These are phyloP conservation scores for Cuniculus paca DNA, from an alignment of 2,797 vertebrate species.

Conservation along the genomic window DNA sequence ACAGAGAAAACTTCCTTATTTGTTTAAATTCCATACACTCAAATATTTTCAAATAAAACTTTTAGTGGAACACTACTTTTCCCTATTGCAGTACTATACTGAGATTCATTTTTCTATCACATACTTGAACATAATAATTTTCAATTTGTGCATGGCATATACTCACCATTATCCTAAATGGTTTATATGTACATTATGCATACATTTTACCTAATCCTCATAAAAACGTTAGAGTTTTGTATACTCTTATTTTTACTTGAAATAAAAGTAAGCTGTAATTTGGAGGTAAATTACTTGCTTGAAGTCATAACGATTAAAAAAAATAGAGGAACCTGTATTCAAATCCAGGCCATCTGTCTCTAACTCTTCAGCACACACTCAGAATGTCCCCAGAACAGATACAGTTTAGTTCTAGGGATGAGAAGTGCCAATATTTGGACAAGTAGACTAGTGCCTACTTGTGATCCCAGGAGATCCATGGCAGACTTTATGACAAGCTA, in stretches of 20 bases:
- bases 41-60: neutral
- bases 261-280: neutral
- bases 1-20: neutral
- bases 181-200: neutral
- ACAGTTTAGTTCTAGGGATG: neutral
- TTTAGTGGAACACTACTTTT: neutral
- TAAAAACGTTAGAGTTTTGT: neutral
- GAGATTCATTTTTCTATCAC: neutral
- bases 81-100: neutral
- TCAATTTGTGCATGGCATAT: neutral
- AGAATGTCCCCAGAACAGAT: rapidly evolving
- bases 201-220: neutral
- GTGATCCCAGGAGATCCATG: neutral
- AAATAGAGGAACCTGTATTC: neutral
- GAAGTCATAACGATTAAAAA: neutral
- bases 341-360: neutral
- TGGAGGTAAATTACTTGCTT: neutral
- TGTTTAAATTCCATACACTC: neutral
- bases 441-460: neutral
- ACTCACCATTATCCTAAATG: neutral
- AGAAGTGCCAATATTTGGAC: neutral
- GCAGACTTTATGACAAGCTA: neutral
- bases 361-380: neutral
- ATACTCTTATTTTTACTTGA: neutral
- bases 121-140: neutral